Evolutionary conservation across 1,140 invertebrate species (phyloP).

Genomic region (Ceratina calcarata): DNA sequence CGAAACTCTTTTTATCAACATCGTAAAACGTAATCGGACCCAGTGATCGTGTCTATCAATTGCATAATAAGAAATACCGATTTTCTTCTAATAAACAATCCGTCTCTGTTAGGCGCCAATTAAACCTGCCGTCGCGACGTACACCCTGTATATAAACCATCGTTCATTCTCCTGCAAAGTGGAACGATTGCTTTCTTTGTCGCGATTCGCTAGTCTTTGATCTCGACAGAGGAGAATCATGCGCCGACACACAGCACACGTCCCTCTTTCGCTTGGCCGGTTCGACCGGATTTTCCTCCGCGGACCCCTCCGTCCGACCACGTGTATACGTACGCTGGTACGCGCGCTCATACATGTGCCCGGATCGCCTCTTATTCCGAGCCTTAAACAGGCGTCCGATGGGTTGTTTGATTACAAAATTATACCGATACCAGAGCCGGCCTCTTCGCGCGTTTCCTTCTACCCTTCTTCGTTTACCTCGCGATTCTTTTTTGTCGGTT

Average conservation of each 20-base stretch:
- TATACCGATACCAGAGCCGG: conserved; percentile 10
- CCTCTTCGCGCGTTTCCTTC: too few relatives aligned
- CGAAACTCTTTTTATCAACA: too few relatives aligned
- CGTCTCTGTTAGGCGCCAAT: too few relatives aligned
- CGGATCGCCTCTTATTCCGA: conserved; percentile 15
- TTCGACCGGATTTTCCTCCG: conserved; percentile 60
- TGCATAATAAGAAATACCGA: too few relatives aligned
- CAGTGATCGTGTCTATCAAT: too few relatives aligned
- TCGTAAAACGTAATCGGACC: too few relatives aligned
- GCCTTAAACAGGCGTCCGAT: conserved; percentile 56
- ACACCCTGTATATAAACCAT: background rate
- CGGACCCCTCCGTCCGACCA: background rate
- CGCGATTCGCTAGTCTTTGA: conserved; percentile 58
- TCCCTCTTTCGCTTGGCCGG: conserved; percentile 30
- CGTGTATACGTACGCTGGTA: too few relatives aligned
- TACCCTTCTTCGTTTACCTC: too few relatives aligned
- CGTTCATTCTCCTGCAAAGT: background rate
- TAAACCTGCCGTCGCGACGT: too few relatives aligned
- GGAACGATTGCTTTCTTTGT: conserved; percentile 53
- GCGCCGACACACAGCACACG: conserved; percentile 2
- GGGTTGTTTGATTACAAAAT: conserved; percentile 43
- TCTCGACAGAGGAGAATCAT: conserved; percentile 37
- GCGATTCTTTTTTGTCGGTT: too few relatives aligned
- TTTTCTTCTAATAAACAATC: too few relatives aligned
- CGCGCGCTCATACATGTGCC: too few relatives aligned